Evolutionary conservation across 92 coral and sea anemone species (phyloP).

Genomic region (Scolanthus callimorphus): DNA sequence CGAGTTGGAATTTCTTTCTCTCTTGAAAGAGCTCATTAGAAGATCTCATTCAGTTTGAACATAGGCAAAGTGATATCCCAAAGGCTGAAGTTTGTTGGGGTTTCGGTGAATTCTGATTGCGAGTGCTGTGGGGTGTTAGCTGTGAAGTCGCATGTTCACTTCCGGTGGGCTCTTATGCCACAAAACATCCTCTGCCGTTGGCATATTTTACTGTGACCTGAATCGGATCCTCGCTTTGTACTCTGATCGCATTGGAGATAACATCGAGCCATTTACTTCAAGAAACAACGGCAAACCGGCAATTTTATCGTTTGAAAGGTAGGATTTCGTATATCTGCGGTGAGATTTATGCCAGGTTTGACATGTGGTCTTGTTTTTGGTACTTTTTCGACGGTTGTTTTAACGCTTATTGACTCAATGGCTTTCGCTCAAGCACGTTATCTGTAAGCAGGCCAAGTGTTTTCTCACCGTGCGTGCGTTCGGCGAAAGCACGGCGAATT

Average conservation of each 20-base stretch:
- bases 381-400: background rate
- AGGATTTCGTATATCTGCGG: background rate
- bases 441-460: background rate
- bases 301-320: background rate
- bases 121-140: background rate
- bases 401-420: background rate
- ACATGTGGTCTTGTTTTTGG: background rate
- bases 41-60: no score
- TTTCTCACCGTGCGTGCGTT: background rate
- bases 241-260: slow-evolving; percentile 1
- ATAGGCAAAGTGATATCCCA: background rate
- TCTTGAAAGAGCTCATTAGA: no score
- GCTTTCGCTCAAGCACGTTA: background rate
- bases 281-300: background rate
- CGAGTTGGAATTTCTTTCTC: no score
- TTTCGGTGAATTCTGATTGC: background rate
- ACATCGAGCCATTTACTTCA: background rate
- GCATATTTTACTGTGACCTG: slow-evolving; percentile 4
- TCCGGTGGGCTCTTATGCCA: background rate
- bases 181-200: background rate
- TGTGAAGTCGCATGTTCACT: background rate
- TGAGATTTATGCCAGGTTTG: background rate
- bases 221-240: slow-evolving; percentile 1
- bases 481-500: background rate
- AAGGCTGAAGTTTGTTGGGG: background rate